Base-by-base conservation (phyloP, 2,888 invertebrate species). In the Drosophila incognita region DNA sequence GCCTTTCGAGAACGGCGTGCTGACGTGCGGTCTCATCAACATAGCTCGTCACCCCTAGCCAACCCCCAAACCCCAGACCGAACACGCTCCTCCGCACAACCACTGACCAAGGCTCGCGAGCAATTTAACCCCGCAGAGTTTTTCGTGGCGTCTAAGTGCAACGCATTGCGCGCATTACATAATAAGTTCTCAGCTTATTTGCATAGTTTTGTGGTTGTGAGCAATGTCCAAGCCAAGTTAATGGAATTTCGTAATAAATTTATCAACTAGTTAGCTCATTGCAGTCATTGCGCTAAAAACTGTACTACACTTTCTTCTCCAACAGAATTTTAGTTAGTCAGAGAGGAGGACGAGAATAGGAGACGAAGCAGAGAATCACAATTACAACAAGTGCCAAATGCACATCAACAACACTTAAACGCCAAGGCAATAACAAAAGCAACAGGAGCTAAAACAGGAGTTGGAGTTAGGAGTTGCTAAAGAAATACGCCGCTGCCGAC, bases 361-460 rank as follows among this genome's bases (percentile, higher is more conserved):
- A 42, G 31, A 51, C 27, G 49, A 64, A 70, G 66, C 68, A 56
- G 52, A 68, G 88, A 46, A 46, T 24, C 15, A 24, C 88, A 84
- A 89, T 86, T 86, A 86, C 90, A 89, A 85, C 85, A 89, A 86
- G 90, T 86, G 85, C 90, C 85, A 86, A 86, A 84, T 89, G 90
- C 88, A 89, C 85, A 86, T 89, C 90, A 86, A 78, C 88, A 89
- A 80, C 85, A 89, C 67, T 68, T 61, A 74, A 63, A 69, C 59
- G 67, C 53, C 60, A 67, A 36, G 31, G 53, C 60, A 67, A 64
- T 38, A 27, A 46, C 40, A 72, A 21, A n/a, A 48, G 36, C 33
- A 18, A 27, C 31, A 48, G 48, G 6, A 46, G 38, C 10, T 21
- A 49, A 6, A 38, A 52, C 38, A 64, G 46, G 10, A 51, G 54